Base-by-base conservation (phyloP, 2,888 invertebrate species). In the Drosophila rubida region DNA sequence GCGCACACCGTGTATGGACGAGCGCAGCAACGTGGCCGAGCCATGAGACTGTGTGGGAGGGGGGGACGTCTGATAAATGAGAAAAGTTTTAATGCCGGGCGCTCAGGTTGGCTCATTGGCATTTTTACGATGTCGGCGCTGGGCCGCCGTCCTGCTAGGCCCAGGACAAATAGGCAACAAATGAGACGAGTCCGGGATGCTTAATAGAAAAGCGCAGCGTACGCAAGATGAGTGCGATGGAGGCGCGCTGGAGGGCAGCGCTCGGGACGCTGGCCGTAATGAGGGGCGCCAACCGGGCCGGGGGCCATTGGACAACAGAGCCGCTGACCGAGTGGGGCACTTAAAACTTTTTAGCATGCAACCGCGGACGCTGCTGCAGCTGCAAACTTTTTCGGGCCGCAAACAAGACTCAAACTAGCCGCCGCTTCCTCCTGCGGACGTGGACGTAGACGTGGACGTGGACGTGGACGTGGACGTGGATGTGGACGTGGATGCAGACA, bases 41-140 rank as follows among this genome's bases (percentile, higher is more conserved):
- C 35, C 2, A 4, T 35, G 27, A 27, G 27, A 27, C n/a, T n/a
- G n/a, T n/a, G n/a, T n/a, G n/a, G 9, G 27, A 30, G 9, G 41
- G 23, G 19, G 22, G n/a, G n/a, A 19, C 51, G 55, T 60, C 82
- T 83, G 82, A 82, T 83, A 83, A 83, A 85, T 85, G 82, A 78
- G 85, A 82, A 83, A 85, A 83, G 79, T 83, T 85, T 82, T 80
- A 85, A 85, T 79, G 82, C 71, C 62, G 55, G 55, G 69, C 78
- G 80, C 77, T 83, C 80, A 85, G 82, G 81, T 80, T 63, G 82
- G 78, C 82, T 81, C 84, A 81, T 81, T 82, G 82, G 84, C 84
- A 84, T 82, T 82, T 82, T 82, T 84, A 84, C 82, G 82, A 84
- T 80, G 82, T 65, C 78, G 27, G 64, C n/a, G n/a, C n/a, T n/a